Conservation (phyloP, 1,140 invertebrate genomes). For the Acromyrmex charruanus region DNA sequence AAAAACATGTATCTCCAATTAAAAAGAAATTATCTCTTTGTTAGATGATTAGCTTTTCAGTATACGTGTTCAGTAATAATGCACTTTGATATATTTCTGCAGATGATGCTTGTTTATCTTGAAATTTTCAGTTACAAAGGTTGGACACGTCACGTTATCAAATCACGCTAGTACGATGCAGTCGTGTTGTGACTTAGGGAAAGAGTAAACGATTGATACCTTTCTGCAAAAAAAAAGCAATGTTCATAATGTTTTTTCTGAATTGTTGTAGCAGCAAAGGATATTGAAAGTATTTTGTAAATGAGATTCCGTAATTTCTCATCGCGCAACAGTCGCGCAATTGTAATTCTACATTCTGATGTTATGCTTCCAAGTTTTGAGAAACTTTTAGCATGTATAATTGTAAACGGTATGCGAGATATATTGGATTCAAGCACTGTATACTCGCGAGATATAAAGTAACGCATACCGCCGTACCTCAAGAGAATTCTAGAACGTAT, state of each 20-base stretch:
- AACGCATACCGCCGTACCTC: constrained; percentile 35
- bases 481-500: constrained; percentile 49
- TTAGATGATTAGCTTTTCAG: constrained; percentile 57
- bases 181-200: constrained; percentile 51
- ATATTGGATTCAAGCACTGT: constrained; percentile 56
- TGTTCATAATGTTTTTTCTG: constrained; percentile 55
- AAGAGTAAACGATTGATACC: constrained; percentile 63
- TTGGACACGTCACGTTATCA: constrained; percentile 26
- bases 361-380: constrained; percentile 67
- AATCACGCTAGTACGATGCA: constrained; percentile 30
- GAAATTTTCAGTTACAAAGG: constrained; percentile 49
- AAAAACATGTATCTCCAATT: constrained; percentile 11
- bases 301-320: constrained; percentile 62
- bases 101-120: constrained; percentile 30
- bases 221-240: constrained; percentile 38
- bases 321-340: constrained; percentile 43
- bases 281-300: constrained; percentile 78
- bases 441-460: constrained; percentile 60
- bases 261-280: constrained; percentile 67
- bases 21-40: constrained; percentile 42
- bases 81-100: constrained; percentile 14
- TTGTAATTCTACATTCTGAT: constrained; percentile 65
- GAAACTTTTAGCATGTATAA: constrained; percentile 43
- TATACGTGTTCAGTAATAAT: constrained; percentile 16
- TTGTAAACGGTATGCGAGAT: constrained; percentile 43